Conservation (phyloP, 2,888 invertebrate genomes). For the Resseliella maxima region DNA sequence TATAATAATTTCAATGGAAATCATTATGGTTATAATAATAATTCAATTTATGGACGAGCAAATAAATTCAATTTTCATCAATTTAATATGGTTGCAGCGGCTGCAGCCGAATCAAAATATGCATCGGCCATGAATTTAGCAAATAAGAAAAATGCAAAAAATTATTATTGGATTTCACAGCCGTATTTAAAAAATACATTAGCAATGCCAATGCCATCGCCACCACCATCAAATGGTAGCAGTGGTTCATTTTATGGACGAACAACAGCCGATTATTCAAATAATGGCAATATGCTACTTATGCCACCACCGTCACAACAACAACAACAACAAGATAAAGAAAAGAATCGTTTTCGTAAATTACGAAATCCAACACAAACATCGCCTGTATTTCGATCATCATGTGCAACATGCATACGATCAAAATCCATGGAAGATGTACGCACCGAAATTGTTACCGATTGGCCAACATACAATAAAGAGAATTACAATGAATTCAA, state of each 20-base stretch:
- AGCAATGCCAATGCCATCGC: constrained; percentile 46
- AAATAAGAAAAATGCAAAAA: constrained; percentile 69
- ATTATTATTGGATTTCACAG: constrained; percentile 53
- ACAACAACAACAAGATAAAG: constrained; percentile 70
- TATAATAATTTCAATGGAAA: constrained; percentile 55
- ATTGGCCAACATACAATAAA: constrained; percentile 64
- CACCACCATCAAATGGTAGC: constrained; percentile 58
- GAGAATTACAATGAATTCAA: constrained; percentile 56
- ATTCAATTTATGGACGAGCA: constrained; percentile 54
- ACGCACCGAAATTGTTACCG: constrained; percentile 70
- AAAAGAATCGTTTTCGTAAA: constrained; percentile 56
- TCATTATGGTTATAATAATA: constrained; percentile 55
- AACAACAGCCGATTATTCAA: background rate
- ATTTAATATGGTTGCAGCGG: constrained; percentile 45
- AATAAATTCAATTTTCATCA: constrained; percentile 56
- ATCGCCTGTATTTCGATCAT: constrained; percentile 31
- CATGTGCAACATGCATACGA: constrained; percentile 62
- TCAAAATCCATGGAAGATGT: constrained; percentile 81
- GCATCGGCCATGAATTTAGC: constrained; percentile 69
- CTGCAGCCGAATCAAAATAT: constrained; percentile 64
- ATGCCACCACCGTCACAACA: no score
- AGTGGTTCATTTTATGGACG: constrained; percentile 59
- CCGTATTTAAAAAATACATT: constrained; percentile 55
- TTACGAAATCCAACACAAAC: constrained; percentile 56
- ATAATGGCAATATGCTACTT: constrained; percentile 59